Conservation (phyloP, 2,797 vertebrate species). For the Fratercula arctica region DNA sequence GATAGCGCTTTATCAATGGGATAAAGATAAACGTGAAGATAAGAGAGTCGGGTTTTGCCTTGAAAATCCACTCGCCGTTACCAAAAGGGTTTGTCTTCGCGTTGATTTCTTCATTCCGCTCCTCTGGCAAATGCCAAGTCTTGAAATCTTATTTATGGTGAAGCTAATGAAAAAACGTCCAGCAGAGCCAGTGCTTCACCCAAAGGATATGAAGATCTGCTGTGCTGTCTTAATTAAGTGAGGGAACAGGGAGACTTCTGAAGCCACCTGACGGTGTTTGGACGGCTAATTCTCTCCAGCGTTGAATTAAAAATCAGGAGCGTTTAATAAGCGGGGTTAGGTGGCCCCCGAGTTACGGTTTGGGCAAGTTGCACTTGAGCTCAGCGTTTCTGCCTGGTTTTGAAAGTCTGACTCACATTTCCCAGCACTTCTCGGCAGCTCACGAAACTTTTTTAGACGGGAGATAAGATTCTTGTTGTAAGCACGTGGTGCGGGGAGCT, state of each 20-base stretch:
- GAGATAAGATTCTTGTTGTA: slow-evolving; percentile 4
- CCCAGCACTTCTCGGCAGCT: slow-evolving; percentile 59
- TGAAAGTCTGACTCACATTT: slow-evolving; percentile 47
- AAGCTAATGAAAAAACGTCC: slow-evolving; percentile 52
- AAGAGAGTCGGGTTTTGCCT: slow-evolving; percentile 32
- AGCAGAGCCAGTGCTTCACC: slow-evolving; percentile 12
- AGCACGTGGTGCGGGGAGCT: slow-evolving; percentile 36
- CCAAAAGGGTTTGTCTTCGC: slow-evolving; percentile 23
- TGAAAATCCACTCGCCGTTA: slow-evolving; percentile 29
- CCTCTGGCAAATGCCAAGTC: slow-evolving; percentile 50
- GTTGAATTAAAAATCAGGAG: slow-evolving; percentile 7
- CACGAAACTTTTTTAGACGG: slow-evolving; percentile 39
- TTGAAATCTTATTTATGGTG: slow-evolving; percentile 65
- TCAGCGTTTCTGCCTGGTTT: background rate
- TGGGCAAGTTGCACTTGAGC: background rate
- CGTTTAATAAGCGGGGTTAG: slow-evolving; percentile 13
- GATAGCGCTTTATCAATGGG: slow-evolving; percentile 59
- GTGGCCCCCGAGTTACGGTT: background rate
- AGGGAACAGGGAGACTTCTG: background rate
- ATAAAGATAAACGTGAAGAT: slow-evolving; percentile 69
- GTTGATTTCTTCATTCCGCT: slow-evolving; percentile 51
- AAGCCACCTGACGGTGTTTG: slow-evolving; percentile 18
- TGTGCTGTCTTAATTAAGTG: slow-evolving; percentile 58
- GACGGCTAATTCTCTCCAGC: slow-evolving; percentile 26
- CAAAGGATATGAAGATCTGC: slow-evolving; percentile 35